Evolutionary conservation across 2,888 invertebrate species (phyloP).

Genomic region (Antheraea yamamai): DNA sequence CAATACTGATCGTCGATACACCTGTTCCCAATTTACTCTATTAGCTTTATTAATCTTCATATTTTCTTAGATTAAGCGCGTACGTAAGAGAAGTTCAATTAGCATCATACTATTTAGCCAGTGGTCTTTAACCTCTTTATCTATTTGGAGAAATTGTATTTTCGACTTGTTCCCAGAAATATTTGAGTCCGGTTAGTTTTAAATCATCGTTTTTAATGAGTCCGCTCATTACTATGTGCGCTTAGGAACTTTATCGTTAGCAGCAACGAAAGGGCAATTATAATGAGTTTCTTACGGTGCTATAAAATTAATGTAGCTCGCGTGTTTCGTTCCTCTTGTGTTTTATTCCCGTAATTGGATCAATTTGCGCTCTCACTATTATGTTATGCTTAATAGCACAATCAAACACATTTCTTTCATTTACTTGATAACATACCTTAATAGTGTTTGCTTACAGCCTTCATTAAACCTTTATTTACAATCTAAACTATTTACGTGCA

Average conservation of each 20-base stretch:
- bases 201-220: slow-evolving; percentile 10
- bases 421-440: slow-evolving; percentile 8
- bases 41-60: slow-evolving; percentile 21
- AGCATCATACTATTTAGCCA: slow-evolving; percentile 6
- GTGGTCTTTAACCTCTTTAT: slow-evolving; percentile 9
- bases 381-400: slow-evolving; percentile 54
- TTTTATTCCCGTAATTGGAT: slow-evolving; percentile 61
- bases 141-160: neutral
- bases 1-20: slow-evolving; percentile 53
- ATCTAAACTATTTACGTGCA: neutral
- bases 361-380: slow-evolving; percentile 59
- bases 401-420: slow-evolving; percentile 29
- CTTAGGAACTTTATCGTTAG: slow-evolving; percentile 20
- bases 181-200: neutral
- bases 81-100: slow-evolving; percentile 8
- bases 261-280: slow-evolving; percentile 62
- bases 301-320: slow-evolving; percentile 65
- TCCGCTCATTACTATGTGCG: neutral
- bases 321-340: slow-evolving; percentile 49
- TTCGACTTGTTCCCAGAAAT: neutral
- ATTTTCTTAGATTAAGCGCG: neutral
- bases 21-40: slow-evolving; percentile 20
- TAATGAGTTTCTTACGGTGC: slow-evolving; percentile 62
- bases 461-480: neutral
- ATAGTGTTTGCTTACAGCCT: slow-evolving; percentile 3